Conservation (phyloP, 2,113 vertebrate species). For the Solenodon paradoxus region DNA sequence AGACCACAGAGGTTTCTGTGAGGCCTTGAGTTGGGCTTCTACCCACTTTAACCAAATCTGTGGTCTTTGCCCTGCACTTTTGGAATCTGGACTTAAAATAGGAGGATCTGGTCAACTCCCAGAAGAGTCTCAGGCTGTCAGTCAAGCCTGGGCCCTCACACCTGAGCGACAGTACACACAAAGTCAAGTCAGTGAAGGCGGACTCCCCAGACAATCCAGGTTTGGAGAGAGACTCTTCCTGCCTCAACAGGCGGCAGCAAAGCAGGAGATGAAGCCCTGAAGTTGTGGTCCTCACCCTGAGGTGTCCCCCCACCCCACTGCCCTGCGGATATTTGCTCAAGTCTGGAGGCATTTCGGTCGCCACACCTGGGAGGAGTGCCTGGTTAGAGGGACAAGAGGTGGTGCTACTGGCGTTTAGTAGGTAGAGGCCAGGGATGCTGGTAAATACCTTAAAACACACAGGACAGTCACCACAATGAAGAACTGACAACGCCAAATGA, state of each 20-base stretch:
- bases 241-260: not conserved
- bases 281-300: not conserved
- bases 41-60: not conserved
- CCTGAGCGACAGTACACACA: not conserved
- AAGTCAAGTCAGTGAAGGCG: not conserved
- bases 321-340: no score
- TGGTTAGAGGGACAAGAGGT: no score
- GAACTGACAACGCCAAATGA: not conserved
- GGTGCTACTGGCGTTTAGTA: rapidly evolving
- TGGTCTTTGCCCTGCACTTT: not conserved
- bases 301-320: no score
- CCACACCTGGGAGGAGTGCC: not conserved
- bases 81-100: not conserved
- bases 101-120: not conserved
- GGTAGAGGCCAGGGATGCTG: not conserved
- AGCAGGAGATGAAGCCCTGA: not conserved
- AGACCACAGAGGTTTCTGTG: not conserved
- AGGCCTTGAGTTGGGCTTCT: not conserved
- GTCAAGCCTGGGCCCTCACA: not conserved
- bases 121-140: not conserved
- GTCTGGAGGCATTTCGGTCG: not conserved
- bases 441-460: rapidly evolving
- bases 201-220: not conserved
- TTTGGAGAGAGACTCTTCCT: not conserved
- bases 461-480: not conserved